Conservation (phyloP, 64 coral and sea anemone species). For the Catalaphyllia jardinei region DNA sequence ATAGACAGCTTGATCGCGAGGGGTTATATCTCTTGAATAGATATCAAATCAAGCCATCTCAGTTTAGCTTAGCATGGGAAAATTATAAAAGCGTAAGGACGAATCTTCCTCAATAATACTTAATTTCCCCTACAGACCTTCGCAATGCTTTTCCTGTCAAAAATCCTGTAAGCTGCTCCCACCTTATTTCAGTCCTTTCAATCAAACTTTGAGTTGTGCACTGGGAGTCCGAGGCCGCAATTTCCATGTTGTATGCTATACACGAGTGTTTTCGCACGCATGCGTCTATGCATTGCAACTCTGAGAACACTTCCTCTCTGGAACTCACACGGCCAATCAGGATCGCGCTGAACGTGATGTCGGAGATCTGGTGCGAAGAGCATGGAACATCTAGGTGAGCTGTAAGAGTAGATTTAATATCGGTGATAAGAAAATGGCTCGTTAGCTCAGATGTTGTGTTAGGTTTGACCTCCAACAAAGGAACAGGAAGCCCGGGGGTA, state of each 20-base stretch:
- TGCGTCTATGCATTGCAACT: constrained; percentile 43
- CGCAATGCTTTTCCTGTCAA: neutral
- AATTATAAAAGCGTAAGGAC: too few species aligned
- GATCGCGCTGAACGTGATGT: neutral
- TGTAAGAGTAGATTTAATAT: neutral
- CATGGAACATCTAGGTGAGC: neutral
- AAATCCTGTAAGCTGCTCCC: neutral
- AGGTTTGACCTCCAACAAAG: too few species aligned
- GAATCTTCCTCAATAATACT: too few species aligned
- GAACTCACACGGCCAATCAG: constrained; percentile 5
- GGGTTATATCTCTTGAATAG: too few species aligned
- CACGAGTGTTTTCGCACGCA: constrained; percentile 19
- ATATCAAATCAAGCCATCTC: too few species aligned
- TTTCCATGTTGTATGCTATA: constrained; percentile 38
- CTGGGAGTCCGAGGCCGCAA: neutral
- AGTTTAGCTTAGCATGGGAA: too few species aligned
- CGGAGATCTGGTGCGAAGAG: neutral
- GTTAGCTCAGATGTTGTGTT: too few species aligned
- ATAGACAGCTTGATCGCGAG: too few species aligned
- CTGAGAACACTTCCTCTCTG: constrained; percentile 29
- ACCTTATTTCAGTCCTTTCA: neutral
- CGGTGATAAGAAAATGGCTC: neutral
- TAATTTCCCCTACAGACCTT: neutral
- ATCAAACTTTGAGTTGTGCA: neutral
- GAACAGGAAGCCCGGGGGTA: too few species aligned